Conservation (phyloP, 2,888 invertebrate species). For the Ichneumon xanthorius region DNA sequence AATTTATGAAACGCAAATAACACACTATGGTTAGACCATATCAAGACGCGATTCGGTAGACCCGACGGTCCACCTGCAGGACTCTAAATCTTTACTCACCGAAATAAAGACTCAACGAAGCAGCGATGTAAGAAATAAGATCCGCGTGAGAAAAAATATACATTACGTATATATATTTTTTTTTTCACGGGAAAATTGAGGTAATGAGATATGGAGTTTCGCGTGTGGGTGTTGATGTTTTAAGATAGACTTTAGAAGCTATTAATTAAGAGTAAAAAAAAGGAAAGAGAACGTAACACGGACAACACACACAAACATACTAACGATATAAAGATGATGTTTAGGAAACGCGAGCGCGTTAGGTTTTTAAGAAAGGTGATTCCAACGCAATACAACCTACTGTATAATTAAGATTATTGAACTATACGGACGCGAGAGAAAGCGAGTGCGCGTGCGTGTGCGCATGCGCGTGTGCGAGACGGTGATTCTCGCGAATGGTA, state of each 20-base stretch:
- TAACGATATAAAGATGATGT: conserved; percentile 62
- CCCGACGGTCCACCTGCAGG: conserved; percentile 43
- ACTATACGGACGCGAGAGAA: conserved; percentile 33
- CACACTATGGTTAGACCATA: conserved; percentile 81
- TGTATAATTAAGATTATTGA: conserved; percentile 73
- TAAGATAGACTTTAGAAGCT: conserved; percentile 69
- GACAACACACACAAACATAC: conserved; percentile 32
- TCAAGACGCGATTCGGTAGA: conserved; percentile 76
- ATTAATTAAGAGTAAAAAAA: conserved; percentile 48
- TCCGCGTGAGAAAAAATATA: neutral
- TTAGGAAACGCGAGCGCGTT: conserved; percentile 56
- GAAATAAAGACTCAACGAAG: conserved; percentile 1
- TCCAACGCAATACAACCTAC: conserved; percentile 79
- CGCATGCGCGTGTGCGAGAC: conserved; percentile 18
- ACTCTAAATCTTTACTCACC: conserved; percentile 31
- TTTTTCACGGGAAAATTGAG: neutral
- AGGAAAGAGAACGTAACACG: conserved; percentile 33
- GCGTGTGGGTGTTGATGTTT: conserved; percentile 67
- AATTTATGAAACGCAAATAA: conserved; percentile 59
- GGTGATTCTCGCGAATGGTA: conserved; percentile 57
- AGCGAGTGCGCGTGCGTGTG: conserved; percentile 30
- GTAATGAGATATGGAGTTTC: conserved; percentile 29
- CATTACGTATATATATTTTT: neutral
- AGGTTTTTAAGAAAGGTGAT: conserved; percentile 76
- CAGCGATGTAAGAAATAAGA: neutral